Conservation (phyloP, 2,797 vertebrate genomes). For the Phaenicophaeus curvirostris region DNA sequence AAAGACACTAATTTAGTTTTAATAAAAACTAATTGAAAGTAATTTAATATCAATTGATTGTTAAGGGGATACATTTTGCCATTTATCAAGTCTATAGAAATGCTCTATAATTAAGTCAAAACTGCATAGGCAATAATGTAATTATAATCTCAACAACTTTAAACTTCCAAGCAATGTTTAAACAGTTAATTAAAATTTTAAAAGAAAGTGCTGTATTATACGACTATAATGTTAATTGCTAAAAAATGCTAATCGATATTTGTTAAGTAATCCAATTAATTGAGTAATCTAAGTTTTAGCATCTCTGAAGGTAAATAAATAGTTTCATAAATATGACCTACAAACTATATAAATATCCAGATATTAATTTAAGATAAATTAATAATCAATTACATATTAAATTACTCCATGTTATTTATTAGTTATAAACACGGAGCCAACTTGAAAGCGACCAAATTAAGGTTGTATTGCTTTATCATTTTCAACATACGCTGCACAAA, state of each 20-base stretch:
- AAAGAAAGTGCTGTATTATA: conserved; percentile 67
- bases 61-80: conserved; percentile 73
- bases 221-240: conserved; percentile 45
- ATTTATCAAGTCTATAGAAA: conserved; percentile 76
- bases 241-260: conserved; percentile 66
- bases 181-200: conserved; percentile 78
- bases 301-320: conserved; percentile 35
- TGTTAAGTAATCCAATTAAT: conserved; percentile 57
- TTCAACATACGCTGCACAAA: neutral
- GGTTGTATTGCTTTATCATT: neutral
- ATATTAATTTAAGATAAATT: conserved; percentile 47
- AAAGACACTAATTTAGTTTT: conserved; percentile 75
- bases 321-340: conserved; percentile 10
- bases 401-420: neutral
- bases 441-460: neutral
- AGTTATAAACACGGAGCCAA: neutral
- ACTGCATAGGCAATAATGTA: conserved; percentile 69
- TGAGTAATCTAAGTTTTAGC: conserved; percentile 48
- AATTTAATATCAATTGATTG: conserved; percentile 78
- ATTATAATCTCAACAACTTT: conserved; percentile 75
- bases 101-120: conserved; percentile 76
- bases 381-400: conserved; percentile 49
- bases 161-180: conserved; percentile 74
- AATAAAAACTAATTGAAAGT: conserved; percentile 78
- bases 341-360: conserved; percentile 15